Conservation (phyloP, 2,888 invertebrate species). For the Thumatha senex region DNA sequence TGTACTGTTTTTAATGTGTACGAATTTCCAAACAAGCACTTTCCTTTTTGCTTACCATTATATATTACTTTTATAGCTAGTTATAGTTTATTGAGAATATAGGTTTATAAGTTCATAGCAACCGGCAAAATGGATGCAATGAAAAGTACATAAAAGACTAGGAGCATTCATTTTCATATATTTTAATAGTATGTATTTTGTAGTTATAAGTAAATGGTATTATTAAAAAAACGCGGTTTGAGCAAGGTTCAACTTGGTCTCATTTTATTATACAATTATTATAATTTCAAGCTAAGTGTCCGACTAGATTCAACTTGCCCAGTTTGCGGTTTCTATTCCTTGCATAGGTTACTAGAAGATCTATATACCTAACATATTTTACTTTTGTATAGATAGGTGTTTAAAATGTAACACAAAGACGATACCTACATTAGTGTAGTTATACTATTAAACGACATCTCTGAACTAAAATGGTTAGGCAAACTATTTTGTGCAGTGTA, state of each 20-base stretch:
- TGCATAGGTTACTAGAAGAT: slow-evolving; percentile 26
- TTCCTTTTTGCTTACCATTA: slow-evolving; percentile 18
- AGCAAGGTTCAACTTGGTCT: slow-evolving; percentile 14
- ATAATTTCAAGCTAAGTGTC: slow-evolving; percentile 6
- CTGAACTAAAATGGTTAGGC: slow-evolving; percentile 6
- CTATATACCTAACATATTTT: slow-evolving; percentile 17
- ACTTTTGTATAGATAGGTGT: slow-evolving; percentile 21
- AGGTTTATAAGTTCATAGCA: slow-evolving; percentile 18
- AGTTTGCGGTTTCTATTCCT: slow-evolving; percentile 12
- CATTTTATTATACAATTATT: slow-evolving; percentile 3
- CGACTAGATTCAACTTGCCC: slow-evolving; percentile 18
- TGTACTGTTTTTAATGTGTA: slow-evolving; percentile 13
- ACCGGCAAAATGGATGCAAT: slow-evolving; percentile 31
- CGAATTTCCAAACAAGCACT: slow-evolving; percentile 25
- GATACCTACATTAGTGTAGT: slow-evolving; percentile 9
- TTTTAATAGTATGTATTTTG: slow-evolving; percentile 22
- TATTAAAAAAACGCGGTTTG: slow-evolving; percentile 12
- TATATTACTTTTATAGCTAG: slow-evolving; percentile 3
- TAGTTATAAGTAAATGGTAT: slow-evolving; percentile 12
- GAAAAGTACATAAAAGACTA: slow-evolving; percentile 37
- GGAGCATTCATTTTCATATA: slow-evolving; percentile 25
- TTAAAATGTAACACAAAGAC: slow-evolving; percentile 16
- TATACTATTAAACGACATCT: slow-evolving; percentile 14
- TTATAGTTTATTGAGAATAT: slow-evolving; percentile 12
- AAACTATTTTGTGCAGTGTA: slow-evolving; percentile 21